Base-by-base conservation (phyloP, 2,113 vertebrate genomes). In the Cryptomyrus ogoouensis region DNA sequence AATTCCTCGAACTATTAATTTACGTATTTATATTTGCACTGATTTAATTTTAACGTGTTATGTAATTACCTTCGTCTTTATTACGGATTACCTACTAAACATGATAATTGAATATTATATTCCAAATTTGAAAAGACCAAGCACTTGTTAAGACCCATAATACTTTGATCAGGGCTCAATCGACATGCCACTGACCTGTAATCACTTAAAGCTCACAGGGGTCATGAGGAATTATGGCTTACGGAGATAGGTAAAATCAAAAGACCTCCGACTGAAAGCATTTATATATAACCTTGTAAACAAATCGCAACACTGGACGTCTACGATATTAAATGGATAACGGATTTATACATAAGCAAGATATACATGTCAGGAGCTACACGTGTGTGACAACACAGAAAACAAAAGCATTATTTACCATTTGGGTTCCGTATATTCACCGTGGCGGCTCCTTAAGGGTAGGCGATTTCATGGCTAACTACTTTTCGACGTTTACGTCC, bases 341-440 rank as follows among this genome's bases (percentile, higher is more conserved):
- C 13, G 31, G 35, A 39, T 80, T 42, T 3, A 80, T 80, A 50
- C 44, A 19, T 80, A 5, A 31, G 62, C n/a, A 49, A 50, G n/a
- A 50, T 5, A 39, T 49, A 87, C n/a, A 39, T 70, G 5, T 52
- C 5, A 27, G 9, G 5, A 56, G 17, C 15, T 19, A 53, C 12
- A 50, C 27, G 13, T 2, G 24, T 5, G 53, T 10, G n/a, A 62
- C 39, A 62, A 9, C 42, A 15, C 52, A 53, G 3, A 27, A 89
- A 86, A 90, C 3, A 24, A 58, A 27, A 39, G 19, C 85, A 27
- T 50, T 88, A 90, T 87, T 92, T 91, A 94, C 92, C 93, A 93
- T 93, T 92, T 90, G 92, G 90, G 89, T 90, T 53, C 31, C 91
- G 90, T 87, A 88, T 91, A 91, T 91, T 93, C 89, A 91, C 87